phyloP scores from a whole-genome alignment of 2,888 invertebrate genomes.

The Priocnemis perturbator region DNA sequence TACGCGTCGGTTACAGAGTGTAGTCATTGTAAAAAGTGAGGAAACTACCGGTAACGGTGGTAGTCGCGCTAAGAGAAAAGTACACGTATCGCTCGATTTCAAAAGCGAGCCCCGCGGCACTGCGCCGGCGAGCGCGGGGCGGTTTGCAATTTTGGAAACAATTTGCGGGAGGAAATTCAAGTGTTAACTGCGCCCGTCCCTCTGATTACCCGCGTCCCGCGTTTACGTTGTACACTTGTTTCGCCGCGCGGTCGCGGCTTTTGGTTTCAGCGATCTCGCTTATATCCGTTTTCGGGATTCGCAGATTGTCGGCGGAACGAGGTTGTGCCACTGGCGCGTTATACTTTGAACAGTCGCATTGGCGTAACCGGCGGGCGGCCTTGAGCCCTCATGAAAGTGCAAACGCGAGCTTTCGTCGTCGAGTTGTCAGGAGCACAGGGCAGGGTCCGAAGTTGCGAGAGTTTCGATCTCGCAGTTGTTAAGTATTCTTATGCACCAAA shows the following conservation, averaged over 20 bases:
- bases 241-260: not conserved
- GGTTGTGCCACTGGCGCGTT: slow-evolving; percentile 25
- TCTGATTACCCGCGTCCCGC: no score
- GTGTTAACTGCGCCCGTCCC: no score
- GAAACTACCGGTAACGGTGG: no score
- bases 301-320: not conserved
- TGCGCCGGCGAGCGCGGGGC: no score
- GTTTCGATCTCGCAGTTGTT: not conserved
- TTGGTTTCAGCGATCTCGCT: not conserved
- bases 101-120: no score
- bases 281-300: slow-evolving; percentile 3
- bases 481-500: no score
- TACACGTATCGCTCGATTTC: no score
- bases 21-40: not conserved
- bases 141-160: no score
- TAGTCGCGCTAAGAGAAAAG: no score
- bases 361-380: slow-evolving; percentile 11
- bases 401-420: slow-evolving; percentile 26
- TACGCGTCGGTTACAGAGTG: not conserved
- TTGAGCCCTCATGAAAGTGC: slow-evolving; percentile 29
- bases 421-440: slow-evolving; percentile 20
- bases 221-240: no score
- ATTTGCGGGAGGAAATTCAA: not conserved
- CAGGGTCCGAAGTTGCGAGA: no score
- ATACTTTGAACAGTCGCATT: slow-evolving; percentile 26